Conservation (phyloP, 1,140 invertebrate genomes). For the Platyura marginata region DNA sequence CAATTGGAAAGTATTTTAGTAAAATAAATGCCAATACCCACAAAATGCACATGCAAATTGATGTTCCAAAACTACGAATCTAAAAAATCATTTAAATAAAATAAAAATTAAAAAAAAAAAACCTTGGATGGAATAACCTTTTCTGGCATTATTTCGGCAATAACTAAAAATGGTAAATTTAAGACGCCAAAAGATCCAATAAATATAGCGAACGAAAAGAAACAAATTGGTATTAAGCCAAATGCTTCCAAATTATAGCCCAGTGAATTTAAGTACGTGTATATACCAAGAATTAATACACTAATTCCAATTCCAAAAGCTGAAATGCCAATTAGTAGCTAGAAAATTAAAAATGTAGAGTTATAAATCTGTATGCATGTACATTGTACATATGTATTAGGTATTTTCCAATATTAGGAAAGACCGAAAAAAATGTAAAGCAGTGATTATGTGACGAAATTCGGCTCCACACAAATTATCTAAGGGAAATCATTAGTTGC, state of each 20-base stretch:
- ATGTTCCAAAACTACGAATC: constrained; percentile 10
- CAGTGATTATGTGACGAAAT: too few species aligned
- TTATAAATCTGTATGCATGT: too few species aligned
- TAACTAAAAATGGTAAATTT: constrained; percentile 16
- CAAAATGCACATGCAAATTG: constrained; percentile 12
- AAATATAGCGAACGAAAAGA: constrained; percentile 18
- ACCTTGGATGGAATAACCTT: too few species aligned
- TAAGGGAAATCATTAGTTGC: too few species aligned
- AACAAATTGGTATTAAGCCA: constrained; percentile 14
- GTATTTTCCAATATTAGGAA: too few species aligned
- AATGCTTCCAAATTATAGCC: not conserved
- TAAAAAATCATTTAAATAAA: too few species aligned
- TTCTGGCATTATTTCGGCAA: constrained; percentile 18
- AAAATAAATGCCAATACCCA: constrained; percentile 13
- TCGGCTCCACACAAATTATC: too few species aligned
- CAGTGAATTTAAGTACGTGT: not conserved
- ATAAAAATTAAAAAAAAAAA: too few species aligned
- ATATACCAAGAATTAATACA: not conserved
- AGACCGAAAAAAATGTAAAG: too few species aligned
- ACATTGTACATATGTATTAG: too few species aligned
- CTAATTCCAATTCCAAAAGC: not conserved
- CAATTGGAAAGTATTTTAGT: constrained; percentile 7
- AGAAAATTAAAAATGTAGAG: not conserved
- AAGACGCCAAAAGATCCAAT: constrained; percentile 14
- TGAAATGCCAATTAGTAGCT: not conserved